Conservation (phyloP, 1,140 invertebrate species). For the Atta colombica region DNA sequence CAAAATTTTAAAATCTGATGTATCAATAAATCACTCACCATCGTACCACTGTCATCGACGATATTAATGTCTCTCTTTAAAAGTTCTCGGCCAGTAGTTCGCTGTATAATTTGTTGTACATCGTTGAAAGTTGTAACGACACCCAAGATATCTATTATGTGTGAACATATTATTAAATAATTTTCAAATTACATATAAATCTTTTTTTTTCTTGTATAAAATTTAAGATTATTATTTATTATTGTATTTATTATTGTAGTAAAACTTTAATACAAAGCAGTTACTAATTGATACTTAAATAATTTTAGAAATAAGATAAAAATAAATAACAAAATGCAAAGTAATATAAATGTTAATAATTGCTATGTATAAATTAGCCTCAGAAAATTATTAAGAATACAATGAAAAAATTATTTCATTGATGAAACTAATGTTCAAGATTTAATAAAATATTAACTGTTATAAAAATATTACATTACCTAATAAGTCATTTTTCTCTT, state of each 20-base stretch:
- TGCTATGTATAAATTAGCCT: background rate
- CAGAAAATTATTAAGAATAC: background rate
- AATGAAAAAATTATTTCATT: background rate
- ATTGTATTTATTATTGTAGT: too few species aligned
- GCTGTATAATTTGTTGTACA: conserved; percentile 90
- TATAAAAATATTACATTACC: conserved; percentile 87
- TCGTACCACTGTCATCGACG: conserved; percentile 94
- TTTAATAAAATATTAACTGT: background rate
- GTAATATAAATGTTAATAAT: background rate
- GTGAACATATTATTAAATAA: conserved; percentile 14
- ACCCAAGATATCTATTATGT: conserved; percentile 93
- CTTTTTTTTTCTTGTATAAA: background rate
- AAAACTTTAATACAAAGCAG: background rate
- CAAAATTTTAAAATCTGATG: background rate
- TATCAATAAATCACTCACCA: conserved; percentile 87
- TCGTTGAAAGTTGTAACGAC: conserved; percentile 93
- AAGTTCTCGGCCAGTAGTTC: conserved; percentile 93
- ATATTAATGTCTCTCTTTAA: conserved; percentile 96
- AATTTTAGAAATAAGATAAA: conserved; percentile 9
- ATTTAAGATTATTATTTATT: background rate
- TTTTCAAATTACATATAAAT: conserved; percentile 60
- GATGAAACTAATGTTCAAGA: background rate
- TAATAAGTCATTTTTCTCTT: conserved; percentile 90
- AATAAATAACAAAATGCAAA: background rate
- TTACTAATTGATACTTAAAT: background rate